Base-by-base conservation (phyloP, 2,113 vertebrate genomes). In the Dascyllus trimaculatus region DNA sequence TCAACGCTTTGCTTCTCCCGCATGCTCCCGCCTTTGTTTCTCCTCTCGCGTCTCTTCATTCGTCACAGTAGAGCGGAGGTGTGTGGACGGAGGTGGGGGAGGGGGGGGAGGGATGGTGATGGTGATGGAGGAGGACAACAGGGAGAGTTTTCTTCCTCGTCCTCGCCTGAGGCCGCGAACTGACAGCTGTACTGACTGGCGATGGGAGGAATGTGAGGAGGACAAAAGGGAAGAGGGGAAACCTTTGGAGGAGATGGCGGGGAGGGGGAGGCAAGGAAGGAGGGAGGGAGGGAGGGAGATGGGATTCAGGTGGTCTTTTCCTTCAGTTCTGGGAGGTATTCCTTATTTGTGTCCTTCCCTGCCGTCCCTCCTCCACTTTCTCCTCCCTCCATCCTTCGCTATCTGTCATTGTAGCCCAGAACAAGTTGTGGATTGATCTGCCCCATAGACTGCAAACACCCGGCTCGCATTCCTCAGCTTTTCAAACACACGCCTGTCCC, bases 161-260 rank as follows among this genome's bases (percentile, higher is more conserved):
- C 29, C 19, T 73, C 54, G 4, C 78, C 66, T 18, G 58, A 11
- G 73, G 71, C 43, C 2, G 29, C 4, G 3, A 49, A 56, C 51
- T 82, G 79, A 88, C 84, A 81, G 68, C 68, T 85, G 72, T 61
- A 70, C 49, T 25, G 22, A 35, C 40, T 29, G 11, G 11, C 38
- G 84, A 78, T 80, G 73, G 80, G 52, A 90, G 81, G 71, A 83
- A 82, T 80, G 81, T 62, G 70, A 57, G 57, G 83, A 86, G 68
- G 84, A 83, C 84, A 81, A 82, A 83, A 75, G 78, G 22, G 62
- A 74, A 77, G 71, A 87, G 46, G 57, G 70, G 38, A 75, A 61
- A 60, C 11, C 18, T 40, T 11, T 52, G 62, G 38, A 71, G 25
- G 64, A 61, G 46, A 48, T 4, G 19, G 9, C 3, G 24, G 17